Conservation (phyloP, 2,888 invertebrate species). For the Acrobasis suavella region DNA sequence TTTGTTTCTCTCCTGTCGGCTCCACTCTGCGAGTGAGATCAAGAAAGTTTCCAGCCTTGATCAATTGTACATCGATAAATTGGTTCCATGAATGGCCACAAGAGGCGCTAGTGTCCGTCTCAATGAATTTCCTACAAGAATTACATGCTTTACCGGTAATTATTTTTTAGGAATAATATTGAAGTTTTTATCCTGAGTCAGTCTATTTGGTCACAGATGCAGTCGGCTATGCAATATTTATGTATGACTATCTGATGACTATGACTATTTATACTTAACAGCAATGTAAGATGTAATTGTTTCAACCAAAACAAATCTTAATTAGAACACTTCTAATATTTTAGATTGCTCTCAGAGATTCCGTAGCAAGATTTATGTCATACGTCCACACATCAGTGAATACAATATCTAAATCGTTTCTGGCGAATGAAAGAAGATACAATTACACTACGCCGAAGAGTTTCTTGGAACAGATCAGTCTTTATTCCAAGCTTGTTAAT, state of each 20-base stretch:
- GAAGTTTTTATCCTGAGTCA: too few species aligned
- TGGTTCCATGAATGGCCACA: conserved; percentile 99
- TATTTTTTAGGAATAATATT: conserved; percentile 20
- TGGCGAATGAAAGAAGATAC: conserved; percentile 95
- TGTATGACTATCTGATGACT: too few species aligned
- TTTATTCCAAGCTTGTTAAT: conserved; percentile 93
- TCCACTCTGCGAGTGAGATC: conserved; percentile 94
- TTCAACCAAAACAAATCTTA: neutral
- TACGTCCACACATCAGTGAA: conserved; percentile 97
- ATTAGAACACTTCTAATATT: conserved; percentile 35
- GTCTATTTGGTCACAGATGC: too few species aligned
- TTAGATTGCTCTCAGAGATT: conserved; percentile 87
- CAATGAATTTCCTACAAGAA: conserved; percentile 92
- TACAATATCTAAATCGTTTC: conserved; percentile 91
- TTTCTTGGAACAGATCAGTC: conserved; percentile 96
- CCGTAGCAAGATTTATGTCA: conserved; percentile 96
- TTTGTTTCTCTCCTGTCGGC: conserved; percentile 98
- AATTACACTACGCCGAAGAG: conserved; percentile 99
- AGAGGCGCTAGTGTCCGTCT: conserved; percentile 97
- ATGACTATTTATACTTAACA: too few species aligned
- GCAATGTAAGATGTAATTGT: too few species aligned
- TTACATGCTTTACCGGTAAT: conserved; percentile 89
- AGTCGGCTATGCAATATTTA: too few species aligned
- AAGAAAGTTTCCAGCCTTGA: conserved; percentile 97
- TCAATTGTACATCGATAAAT: conserved; percentile 97